These are phyloP conservation scores for Ladona fulva DNA, from an alignment of 1,140 invertebrate species.

Conservation along the genomic window DNA sequence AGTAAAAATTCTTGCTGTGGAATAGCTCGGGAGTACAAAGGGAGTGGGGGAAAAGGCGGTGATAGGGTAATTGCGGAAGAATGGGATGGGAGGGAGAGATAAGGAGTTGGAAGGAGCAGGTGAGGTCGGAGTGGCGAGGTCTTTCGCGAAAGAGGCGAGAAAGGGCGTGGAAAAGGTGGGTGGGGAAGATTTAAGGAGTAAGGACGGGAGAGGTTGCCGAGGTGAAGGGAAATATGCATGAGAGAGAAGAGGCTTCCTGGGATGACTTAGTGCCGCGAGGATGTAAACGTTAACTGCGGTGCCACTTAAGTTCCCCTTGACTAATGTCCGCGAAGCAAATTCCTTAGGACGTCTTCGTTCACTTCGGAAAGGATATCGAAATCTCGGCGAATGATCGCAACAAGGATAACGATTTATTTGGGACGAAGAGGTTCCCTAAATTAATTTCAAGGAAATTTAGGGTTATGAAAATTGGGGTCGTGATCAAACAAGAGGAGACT, in stretches of 20 bases:
- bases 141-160: background rate
- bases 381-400: no score
- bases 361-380: no score
- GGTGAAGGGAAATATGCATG: background rate
- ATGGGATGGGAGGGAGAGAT: background rate
- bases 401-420: no score
- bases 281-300: background rate
- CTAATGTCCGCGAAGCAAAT: background rate
- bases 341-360: no score
- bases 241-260: background rate
- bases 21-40: no score
- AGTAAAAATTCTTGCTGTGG: no score
- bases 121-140: background rate
- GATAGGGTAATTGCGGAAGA: no score
- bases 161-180: background rate
- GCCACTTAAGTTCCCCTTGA: background rate
- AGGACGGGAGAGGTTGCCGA: background rate
- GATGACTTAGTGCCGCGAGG: constrained; percentile 1
- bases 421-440: no score
- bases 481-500: no score
- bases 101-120: background rate
- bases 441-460: no score
- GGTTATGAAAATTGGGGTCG: no score
- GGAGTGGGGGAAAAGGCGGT: no score
- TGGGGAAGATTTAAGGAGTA: background rate